A percentile compares a stretch with the other conserved stretches of the same genome.
Conservation (phyloP, 2,113 vertebrate genomes). For the Leptosomus discolor region DNA sequence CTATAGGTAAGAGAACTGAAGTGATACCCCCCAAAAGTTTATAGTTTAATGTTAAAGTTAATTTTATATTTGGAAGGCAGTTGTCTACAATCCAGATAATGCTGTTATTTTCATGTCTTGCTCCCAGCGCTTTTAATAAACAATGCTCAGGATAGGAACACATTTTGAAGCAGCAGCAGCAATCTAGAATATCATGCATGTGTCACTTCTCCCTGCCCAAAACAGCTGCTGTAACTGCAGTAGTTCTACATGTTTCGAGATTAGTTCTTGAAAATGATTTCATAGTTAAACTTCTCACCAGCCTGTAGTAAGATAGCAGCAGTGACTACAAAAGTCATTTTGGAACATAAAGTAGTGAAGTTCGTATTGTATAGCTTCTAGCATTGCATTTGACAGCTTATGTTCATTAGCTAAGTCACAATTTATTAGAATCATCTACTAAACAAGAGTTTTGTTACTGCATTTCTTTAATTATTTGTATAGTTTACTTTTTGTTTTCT, state of each 20-base stretch:
- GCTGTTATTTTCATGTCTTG: not conserved
- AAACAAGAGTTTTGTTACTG: not conserved
- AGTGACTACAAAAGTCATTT: not conserved
- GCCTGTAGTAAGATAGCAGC: not conserved
- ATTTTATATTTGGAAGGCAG: not conserved
- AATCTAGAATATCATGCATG: not conserved
- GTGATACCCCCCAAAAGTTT: not conserved
- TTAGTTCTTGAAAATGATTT: not conserved
- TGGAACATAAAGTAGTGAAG: not conserved
- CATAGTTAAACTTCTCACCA: not conserved
- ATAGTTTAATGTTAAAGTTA: not conserved
- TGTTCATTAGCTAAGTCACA: not conserved
- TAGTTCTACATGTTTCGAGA: not conserved
- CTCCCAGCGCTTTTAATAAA: not conserved
- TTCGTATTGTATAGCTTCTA: not conserved
- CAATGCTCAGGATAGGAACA: not conserved
- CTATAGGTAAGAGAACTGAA: not conserved
- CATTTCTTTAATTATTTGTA: not conserved
- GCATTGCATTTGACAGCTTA: not conserved
- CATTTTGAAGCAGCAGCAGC: not conserved
- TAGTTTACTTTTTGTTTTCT: not conserved
- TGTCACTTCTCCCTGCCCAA: not conserved
- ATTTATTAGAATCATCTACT: not conserved
- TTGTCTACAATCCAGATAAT: not conserved
- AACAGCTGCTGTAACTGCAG: not conserved